Percentiles rank a stretch among this genome's conserved stretches.
These are phyloP conservation scores for Chrysodeixis includens DNA, from an alignment of 2,888 invertebrate genomes.

Conservation along the genomic window DNA sequence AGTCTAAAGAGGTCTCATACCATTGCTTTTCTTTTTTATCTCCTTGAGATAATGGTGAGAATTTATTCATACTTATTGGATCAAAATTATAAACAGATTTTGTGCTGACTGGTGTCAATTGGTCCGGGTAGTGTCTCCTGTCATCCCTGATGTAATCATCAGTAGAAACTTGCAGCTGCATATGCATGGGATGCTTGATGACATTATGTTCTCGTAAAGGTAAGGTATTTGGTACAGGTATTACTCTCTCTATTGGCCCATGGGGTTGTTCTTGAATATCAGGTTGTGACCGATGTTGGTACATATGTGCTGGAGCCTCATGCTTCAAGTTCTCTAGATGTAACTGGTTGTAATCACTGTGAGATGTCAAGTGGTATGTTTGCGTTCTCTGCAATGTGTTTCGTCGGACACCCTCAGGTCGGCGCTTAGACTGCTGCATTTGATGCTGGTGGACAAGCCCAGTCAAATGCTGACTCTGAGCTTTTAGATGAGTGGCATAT, in stretches of 20 bases:
- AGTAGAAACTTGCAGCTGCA: conserved; percentile 84
- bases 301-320: conserved; percentile 72
- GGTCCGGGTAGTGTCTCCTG: conserved; percentile 74
- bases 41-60: conserved; percentile 80
- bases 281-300: conserved; percentile 83
- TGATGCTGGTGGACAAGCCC: conserved; percentile 80
- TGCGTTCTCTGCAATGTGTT: conserved; percentile 86
- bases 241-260: conserved; percentile 74
- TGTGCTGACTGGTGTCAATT: conserved; percentile 83
- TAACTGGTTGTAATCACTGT: conserved; percentile 84
- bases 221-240: conserved; percentile 79
- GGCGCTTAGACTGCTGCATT: conserved; percentile 76
- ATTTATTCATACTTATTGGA: conserved; percentile 81
- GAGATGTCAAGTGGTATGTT: conserved; percentile 86
- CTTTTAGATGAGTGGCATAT: conserved; percentile 86
- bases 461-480: conserved; percentile 84
- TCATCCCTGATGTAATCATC: conserved; percentile 80
- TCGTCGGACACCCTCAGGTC: conserved; percentile 78
- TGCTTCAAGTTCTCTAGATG: conserved; percentile 83
- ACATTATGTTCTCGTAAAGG: conserved; percentile 81
- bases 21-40: conserved; percentile 90
- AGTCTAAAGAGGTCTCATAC: conserved; percentile 92
- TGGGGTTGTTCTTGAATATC: conserved; percentile 82
- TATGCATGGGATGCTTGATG: conserved; percentile 78
- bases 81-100: conserved; percentile 84